Percentiles rank a stretch among this genome's conserved stretches.
These are phyloP conservation scores for Aleiodes alternator DNA, from an alignment of 2,888 invertebrate genomes.

Conservation along the genomic window DNA sequence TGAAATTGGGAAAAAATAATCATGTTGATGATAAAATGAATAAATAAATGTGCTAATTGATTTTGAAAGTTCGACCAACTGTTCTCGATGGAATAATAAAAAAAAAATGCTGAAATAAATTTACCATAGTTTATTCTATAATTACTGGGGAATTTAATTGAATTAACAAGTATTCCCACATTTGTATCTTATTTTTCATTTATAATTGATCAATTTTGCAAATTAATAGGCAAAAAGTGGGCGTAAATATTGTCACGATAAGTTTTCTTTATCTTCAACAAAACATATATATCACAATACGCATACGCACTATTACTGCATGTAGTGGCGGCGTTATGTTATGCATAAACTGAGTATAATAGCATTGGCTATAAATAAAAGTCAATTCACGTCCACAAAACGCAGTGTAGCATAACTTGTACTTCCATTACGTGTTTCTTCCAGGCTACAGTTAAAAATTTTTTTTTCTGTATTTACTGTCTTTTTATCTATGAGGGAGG, in stretches of 20 bases:
- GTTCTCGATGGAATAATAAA: too few relatives aligned
- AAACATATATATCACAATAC: not conserved
- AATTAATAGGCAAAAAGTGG: constrained; percentile 5
- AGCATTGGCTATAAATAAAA: constrained; percentile 31
- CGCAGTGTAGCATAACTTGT: constrained; percentile 25
- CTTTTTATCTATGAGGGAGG: not conserved
- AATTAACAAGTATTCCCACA: not conserved
- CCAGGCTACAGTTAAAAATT: not conserved
- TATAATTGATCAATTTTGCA: constrained; percentile 3
- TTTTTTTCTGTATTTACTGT: not conserved
- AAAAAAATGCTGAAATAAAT: not conserved
- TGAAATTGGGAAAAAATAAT: too few relatives aligned
- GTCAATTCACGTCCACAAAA: constrained; percentile 21
- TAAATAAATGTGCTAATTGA: too few relatives aligned
- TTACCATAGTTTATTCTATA: not conserved
- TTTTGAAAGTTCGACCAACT: too few relatives aligned
- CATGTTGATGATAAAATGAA: too few relatives aligned
- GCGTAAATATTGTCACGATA: constrained; percentile 20
- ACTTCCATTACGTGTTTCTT: constrained; percentile 26
- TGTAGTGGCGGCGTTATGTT: constrained; percentile 25
- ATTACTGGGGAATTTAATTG: not conserved
- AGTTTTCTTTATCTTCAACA: not conserved
- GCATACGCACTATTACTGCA: constrained; percentile 8
- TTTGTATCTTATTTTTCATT: not conserved
- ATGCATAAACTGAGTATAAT: constrained; percentile 8